Evolutionary conservation across 2,113 vertebrate species (phyloP).

Genomic region (Nerophis ophidion): DNA sequence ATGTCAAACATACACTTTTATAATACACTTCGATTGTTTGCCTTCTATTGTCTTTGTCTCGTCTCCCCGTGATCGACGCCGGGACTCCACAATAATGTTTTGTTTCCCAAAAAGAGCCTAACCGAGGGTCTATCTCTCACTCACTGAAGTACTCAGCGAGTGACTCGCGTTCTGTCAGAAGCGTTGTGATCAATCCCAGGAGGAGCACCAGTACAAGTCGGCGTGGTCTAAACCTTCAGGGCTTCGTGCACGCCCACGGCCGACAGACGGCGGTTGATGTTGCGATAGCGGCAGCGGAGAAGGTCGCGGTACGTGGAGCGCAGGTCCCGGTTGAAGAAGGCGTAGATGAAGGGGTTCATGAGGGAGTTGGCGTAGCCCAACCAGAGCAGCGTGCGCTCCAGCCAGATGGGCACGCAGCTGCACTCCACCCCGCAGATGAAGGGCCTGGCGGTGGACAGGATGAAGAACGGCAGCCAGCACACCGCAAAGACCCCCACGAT

Average conservation of each 20-base stretch:
- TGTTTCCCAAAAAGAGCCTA: conserved; percentile 57
- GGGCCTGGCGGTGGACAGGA: conserved; percentile 73
- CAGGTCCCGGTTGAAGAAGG: conserved; percentile 78
- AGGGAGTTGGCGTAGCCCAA: conserved; percentile 77
- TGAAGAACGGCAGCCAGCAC: conserved; percentile 79
- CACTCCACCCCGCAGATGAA: conserved; percentile 76
- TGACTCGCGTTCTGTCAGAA: conserved; percentile 37
- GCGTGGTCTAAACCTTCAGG: conserved; percentile 56
- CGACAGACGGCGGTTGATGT: conserved; percentile 77
- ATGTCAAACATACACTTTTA: conserved; percentile 32
- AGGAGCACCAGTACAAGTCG: conserved; percentile 11
- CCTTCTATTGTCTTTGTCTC: conserved; percentile 18
- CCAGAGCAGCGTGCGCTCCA: conserved; percentile 76
- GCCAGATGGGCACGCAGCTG: conserved; percentile 78
- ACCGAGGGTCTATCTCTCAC: conserved; percentile 42
- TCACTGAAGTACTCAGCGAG: conserved; percentile 17
- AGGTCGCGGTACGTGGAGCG: conserved; percentile 76
- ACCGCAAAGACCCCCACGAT: conserved; percentile 74
- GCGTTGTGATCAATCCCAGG: conserved; percentile 28
- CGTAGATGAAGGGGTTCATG: conserved; percentile 80
- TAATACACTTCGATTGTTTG: conserved; percentile 41
- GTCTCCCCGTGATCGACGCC: conserved; percentile 17
- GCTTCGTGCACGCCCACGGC: conserved; percentile 77
- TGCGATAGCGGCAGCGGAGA: conserved; percentile 75
- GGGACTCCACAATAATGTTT: conserved; percentile 24